These are phyloP conservation scores for Heteromyza rotundicornis DNA, from an alignment of 2,888 invertebrate species.

Conservation along the genomic window DNA sequence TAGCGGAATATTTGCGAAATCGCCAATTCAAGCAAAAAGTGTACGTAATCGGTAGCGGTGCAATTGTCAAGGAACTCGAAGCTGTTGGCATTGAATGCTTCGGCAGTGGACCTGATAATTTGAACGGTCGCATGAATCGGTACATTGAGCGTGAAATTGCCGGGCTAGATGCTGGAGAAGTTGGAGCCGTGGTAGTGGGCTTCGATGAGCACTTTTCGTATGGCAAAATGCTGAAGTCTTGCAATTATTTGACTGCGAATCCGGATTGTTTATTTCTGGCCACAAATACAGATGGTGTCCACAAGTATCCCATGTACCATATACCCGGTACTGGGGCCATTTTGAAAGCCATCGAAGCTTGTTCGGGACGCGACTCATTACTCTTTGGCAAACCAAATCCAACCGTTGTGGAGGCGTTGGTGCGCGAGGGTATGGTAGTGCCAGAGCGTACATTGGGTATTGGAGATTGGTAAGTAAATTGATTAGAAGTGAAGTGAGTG, in stretches of 20 bases:
- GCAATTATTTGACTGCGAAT: slow-evolving; percentile 76
- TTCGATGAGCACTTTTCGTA: slow-evolving; percentile 93
- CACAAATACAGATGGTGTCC: slow-evolving; percentile 90
- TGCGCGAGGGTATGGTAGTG: slow-evolving; percentile 74
- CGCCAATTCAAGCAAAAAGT: slow-evolving; percentile 77
- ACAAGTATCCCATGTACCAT: slow-evolving; percentile 75
- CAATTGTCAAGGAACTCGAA: slow-evolving; percentile 82
- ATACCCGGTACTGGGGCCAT: slow-evolving; percentile 84
- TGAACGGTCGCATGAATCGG: slow-evolving; percentile 63
- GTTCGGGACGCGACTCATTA: slow-evolving; percentile 77
- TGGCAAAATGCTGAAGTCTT: slow-evolving; percentile 88
- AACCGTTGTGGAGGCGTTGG: slow-evolving; percentile 75
- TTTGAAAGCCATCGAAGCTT: slow-evolving; percentile 82
- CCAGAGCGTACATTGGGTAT: slow-evolving; percentile 73
- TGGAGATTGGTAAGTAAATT: slow-evolving; percentile 56
- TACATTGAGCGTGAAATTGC: slow-evolving; percentile 66
- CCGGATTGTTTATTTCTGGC: slow-evolving; percentile 82
- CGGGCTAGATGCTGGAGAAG: slow-evolving; percentile 69
- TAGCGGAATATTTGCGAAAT: slow-evolving; percentile 78
- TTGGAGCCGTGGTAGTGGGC: slow-evolving; percentile 93
- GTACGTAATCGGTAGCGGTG: slow-evolving; percentile 81
- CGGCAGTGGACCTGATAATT: slow-evolving; percentile 77
- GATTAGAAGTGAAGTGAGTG: not conserved
- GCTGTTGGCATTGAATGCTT: slow-evolving; percentile 75
- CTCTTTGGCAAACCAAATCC: slow-evolving; percentile 91